phyloP scores from a whole-genome alignment of 2,113 vertebrate species.

The Microtus pennsylvanicus region DNA sequence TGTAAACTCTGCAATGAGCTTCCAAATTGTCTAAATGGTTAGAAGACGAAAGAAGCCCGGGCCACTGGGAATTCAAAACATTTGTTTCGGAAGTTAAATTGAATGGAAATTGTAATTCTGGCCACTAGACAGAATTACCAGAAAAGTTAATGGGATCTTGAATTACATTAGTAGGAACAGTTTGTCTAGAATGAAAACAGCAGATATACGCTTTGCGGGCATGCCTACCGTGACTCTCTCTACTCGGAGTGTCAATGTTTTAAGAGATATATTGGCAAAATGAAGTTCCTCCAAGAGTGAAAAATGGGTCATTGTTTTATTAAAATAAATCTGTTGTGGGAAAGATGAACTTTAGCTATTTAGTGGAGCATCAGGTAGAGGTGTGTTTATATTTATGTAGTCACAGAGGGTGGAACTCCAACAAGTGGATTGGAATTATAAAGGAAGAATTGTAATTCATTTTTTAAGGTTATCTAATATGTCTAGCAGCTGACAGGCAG shows the following conservation, averaged over 20 bases:
- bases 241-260: neutral
- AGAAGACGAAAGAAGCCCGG: slow-evolving; percentile 55
- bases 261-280: slow-evolving; percentile 35
- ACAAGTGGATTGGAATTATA: neutral
- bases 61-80: slow-evolving; percentile 60
- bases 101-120: slow-evolving; percentile 65
- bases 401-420: neutral
- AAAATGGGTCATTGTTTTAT: neutral
- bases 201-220: neutral
- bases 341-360: neutral
- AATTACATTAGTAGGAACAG: slow-evolving; percentile 68
- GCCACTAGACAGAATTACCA: slow-evolving; percentile 59
- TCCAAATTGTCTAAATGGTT: neutral
- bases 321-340: neutral
- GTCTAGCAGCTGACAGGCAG: neutral
- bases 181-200: slow-evolving; percentile 57
- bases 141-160: slow-evolving; percentile 71
- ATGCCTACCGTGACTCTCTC: neutral
- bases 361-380: neutral
- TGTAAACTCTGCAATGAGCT: slow-evolving; percentile 38
- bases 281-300: neutral
- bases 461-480: neutral
- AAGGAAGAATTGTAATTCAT: neutral
- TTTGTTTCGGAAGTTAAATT: slow-evolving; percentile 47
- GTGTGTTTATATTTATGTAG: neutral